These are phyloP conservation scores for Andrena trimmerana DNA, from an alignment of 2,888 invertebrate genomes.

Conservation along the genomic window DNA sequence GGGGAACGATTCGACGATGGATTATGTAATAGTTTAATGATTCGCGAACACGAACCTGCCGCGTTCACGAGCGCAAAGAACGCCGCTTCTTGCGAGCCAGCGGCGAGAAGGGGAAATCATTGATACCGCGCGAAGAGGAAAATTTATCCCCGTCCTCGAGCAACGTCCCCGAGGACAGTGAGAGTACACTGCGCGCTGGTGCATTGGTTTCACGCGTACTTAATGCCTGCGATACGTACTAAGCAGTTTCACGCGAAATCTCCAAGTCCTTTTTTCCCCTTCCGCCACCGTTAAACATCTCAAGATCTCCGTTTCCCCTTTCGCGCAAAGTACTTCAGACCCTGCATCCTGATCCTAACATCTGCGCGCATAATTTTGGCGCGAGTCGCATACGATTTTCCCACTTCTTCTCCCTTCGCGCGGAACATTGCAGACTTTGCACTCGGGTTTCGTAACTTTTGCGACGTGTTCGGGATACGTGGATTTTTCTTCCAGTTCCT, in stretches of 20 bases:
- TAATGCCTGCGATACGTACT: conserved; percentile 38
- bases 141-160: conserved; percentile 70
- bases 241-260: conserved; percentile 32
- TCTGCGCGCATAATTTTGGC: background rate
- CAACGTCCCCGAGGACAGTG: conserved; percentile 68
- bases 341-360: too few species aligned
- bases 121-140: conserved; percentile 61
- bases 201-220: conserved; percentile 33
- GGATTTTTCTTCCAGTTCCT: background rate
- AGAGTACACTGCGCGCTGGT: conserved; percentile 42
- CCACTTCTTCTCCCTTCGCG: background rate
- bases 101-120: conserved; percentile 42
- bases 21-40: conserved; percentile 51
- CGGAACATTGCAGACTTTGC: conserved; percentile 17
- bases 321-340: background rate
- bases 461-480: conserved; percentile 9
- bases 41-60: conserved; percentile 40
- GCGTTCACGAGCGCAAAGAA: conserved; percentile 40
- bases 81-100: conserved; percentile 26
- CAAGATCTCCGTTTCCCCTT: background rate
- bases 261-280: conserved; percentile 19
- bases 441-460: conserved; percentile 28
- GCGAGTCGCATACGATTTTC: background rate
- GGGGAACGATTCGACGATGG: conserved; percentile 23
- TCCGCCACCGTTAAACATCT: background rate